phyloP scores from a whole-genome alignment of 2,888 invertebrate species.

The Mimumesa dahlbomi region DNA sequence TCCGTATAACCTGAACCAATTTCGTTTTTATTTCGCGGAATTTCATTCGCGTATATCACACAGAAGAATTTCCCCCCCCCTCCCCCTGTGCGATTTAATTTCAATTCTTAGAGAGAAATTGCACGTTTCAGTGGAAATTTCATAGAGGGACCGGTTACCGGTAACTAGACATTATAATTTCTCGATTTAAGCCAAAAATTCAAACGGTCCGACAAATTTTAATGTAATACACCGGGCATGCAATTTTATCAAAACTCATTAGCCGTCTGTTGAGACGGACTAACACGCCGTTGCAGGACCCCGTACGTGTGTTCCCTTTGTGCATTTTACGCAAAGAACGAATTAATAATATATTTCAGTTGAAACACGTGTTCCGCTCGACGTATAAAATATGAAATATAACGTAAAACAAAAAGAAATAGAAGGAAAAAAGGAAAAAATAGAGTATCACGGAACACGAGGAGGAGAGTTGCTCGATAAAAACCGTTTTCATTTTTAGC shows the following conservation, averaged over 20 bases:
- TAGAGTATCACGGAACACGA: no score
- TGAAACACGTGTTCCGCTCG: background rate
- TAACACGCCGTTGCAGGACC: background rate
- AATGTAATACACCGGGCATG: background rate
- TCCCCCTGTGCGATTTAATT: constrained; percentile 12
- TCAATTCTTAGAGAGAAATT: background rate
- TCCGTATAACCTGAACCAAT: constrained; percentile 21
- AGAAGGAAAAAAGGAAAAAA: no score
- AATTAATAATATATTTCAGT: background rate
- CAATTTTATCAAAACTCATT: background rate
- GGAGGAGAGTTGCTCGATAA: no score
- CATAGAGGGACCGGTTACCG: constrained; percentile 6
- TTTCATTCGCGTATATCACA: constrained; percentile 39
- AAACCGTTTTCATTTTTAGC: no score
- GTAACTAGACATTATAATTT: constrained; percentile 14
- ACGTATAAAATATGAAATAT: no score
- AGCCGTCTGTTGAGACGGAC: background rate
- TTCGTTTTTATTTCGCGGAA: constrained; percentile 16
- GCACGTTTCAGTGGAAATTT: background rate
- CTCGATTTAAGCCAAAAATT: background rate
- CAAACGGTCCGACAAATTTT: background rate
- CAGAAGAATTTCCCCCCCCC: constrained; percentile 14
- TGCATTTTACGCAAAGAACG: background rate
- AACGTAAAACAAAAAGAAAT: no score
- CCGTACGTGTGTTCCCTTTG: no score